phyloP scores from a whole-genome alignment of 2,888 invertebrate genomes.

The Masnerella sp. region DNA sequence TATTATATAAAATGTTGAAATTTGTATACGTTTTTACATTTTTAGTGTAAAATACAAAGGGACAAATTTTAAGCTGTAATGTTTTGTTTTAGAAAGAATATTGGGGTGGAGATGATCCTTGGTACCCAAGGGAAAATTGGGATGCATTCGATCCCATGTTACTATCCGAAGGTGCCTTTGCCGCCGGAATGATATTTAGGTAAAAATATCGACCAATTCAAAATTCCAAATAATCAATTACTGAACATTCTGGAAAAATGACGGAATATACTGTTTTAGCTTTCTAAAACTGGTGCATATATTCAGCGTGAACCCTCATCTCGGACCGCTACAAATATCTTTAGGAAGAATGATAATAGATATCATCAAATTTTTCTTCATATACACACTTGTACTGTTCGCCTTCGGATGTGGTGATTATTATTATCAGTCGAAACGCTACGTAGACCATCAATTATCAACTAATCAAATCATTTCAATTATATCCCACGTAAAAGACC shows the following conservation, averaged over 20 bases:
- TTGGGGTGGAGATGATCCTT: slow-evolving; percentile 85
- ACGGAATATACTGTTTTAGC: slow-evolving; percentile 78
- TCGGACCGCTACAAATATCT: slow-evolving; percentile 96
- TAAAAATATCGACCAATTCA: slow-evolving; percentile 63
- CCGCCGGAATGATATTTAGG: slow-evolving; percentile 97
- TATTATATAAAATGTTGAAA: too few species aligned
- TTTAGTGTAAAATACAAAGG: too few species aligned
- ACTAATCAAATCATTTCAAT: not conserved
- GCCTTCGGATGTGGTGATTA: slow-evolving; percentile 95
- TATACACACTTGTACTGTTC: slow-evolving; percentile 94
- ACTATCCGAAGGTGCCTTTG: slow-evolving; percentile 95
- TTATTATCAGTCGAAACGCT: too few species aligned
- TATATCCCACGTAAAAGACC: too few species aligned
- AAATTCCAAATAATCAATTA: too few species aligned
- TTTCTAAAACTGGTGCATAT: slow-evolving; percentile 97
- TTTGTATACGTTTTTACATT: too few species aligned
- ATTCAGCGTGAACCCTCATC: slow-evolving; percentile 97
- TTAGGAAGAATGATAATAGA: slow-evolving; percentile 96
- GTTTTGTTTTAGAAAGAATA: slow-evolving; percentile 85
- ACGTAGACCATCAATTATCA: not conserved
- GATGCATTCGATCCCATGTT: slow-evolving; percentile 97
- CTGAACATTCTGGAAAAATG: too few species aligned
- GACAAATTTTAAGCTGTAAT: too few species aligned
- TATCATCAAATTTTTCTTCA: slow-evolving; percentile 97
- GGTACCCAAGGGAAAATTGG: slow-evolving; percentile 94